These are phyloP conservation scores for Pasiphila rectangulata DNA, from an alignment of 2,888 invertebrate genomes.

Conservation along the genomic window DNA sequence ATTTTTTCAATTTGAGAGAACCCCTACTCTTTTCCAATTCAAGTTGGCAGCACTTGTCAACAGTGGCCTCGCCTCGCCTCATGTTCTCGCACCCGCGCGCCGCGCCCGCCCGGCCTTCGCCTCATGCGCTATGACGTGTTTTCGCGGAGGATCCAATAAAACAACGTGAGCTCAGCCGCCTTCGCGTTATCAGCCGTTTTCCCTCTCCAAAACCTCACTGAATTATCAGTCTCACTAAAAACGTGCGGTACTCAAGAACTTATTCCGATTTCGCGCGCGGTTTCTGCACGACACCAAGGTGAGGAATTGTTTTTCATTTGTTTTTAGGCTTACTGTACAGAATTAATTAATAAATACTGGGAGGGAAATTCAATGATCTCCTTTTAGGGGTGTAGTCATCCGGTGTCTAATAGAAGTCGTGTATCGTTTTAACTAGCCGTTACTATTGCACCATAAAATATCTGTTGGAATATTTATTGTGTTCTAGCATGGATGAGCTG, in stretches of 20 bases:
- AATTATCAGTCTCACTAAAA: slow-evolving; percentile 40
- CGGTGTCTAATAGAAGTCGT: slow-evolving; percentile 43
- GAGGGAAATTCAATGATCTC: slow-evolving; percentile 48
- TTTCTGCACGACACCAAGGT: slow-evolving; percentile 44
- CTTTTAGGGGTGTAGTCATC: slow-evolving; percentile 50
- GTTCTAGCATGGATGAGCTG: slow-evolving; percentile 73
- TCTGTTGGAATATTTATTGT: neutral
- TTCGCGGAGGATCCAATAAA: slow-evolving; percentile 42
- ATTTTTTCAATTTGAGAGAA: too few species aligned
- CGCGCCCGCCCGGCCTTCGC: slow-evolving; percentile 11
- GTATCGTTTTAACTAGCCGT: slow-evolving; percentile 33
- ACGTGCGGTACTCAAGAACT: slow-evolving; percentile 35
- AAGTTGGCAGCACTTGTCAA: slow-evolving; percentile 1
- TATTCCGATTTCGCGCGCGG: slow-evolving; percentile 19
- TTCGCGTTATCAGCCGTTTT: slow-evolving; percentile 42
- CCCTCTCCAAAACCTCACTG: slow-evolving; percentile 35
- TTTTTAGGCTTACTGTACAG: too few species aligned
- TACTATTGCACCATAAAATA: too few species aligned
- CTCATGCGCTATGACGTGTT: slow-evolving; percentile 35
- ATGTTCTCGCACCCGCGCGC: neutral
- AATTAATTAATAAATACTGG: slow-evolving; percentile 41
- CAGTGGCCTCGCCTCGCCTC: too few species aligned
- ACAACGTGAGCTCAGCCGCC: slow-evolving; percentile 38
- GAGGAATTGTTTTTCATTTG: too few species aligned
- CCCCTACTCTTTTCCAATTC: neutral